Evolutionary conservation across 1,140 invertebrate genomes (phyloP), one percentile per base, ranked within the genome.

Genomic region (Rhynchophorus ferrugineus): DNA sequence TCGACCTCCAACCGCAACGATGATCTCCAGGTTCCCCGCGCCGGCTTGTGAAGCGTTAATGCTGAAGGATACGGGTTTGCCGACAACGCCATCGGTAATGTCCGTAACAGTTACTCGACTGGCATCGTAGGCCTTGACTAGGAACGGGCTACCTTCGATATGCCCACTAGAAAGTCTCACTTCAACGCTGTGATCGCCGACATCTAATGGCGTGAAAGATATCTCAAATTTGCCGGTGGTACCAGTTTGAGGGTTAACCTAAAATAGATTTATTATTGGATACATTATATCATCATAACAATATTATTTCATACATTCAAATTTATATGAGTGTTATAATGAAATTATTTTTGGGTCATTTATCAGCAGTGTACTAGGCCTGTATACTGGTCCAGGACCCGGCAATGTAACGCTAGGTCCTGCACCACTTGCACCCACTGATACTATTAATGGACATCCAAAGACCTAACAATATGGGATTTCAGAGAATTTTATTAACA

Each of bases 11-110:
- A 96, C 93, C 1, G 93, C 92, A 0, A 99, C 95, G 48, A 97
- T 96, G 36, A 99, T 98, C 74, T 98, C 95, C 57, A 98, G 73
- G 72, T 97, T 96, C 29, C 95, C 95, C 54, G 93, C 93, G 55
- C 95, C 80, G 7, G 80, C 80, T 64, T 81, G 76, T 0, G 75
- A 78, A 36, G 74, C 84, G 78, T 90, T 81, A 80, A 93, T 93
- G 58, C 87, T 90, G 66, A 97, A 95, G 54, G 88, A 91, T 1
- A 94, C 86, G 13, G 92, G 89, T 71, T 92, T 91, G 17, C 91
- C 91, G 29, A 96, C 87, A 29, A 89, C 77, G 3, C 92, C 93
- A 37, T 84, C 84, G 34, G 84, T 85, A 43, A 95, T 91, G 64
- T 95, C 89, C 0, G 90, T 91, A 3, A 98, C 89, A 46, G 84